These are phyloP conservation scores for Spicauda simplicius DNA, from an alignment of 2,888 invertebrate genomes.

Conservation along the genomic window DNA sequence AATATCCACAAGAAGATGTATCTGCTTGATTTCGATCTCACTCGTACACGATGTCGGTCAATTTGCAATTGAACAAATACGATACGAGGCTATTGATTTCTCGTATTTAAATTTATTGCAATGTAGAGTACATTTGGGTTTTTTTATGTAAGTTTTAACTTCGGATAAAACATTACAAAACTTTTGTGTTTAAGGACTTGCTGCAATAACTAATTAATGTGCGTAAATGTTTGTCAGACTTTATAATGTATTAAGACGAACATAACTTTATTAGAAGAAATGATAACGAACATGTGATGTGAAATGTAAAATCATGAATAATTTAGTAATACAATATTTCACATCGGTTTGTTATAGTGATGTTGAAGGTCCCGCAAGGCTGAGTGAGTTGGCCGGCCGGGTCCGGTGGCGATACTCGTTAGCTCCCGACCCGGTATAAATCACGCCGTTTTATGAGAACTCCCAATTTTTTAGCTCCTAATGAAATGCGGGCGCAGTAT, in stretches of 20 bases:
- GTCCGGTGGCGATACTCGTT: slow-evolving; percentile 69
- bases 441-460: slow-evolving; percentile 81
- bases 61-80: slow-evolving; percentile 29
- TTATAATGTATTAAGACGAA: too few relatives aligned
- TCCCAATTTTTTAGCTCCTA: slow-evolving; percentile 79
- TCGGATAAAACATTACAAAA: too few relatives aligned
- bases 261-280: background rate
- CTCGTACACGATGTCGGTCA: slow-evolving; percentile 38
- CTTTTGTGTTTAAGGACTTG: too few relatives aligned
- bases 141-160: too few relatives aligned
- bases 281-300: background rate
- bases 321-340: slow-evolving; percentile 24
- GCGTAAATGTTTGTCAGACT: background rate
- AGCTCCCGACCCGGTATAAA: slow-evolving; percentile 82
- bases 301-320: slow-evolving; percentile 4
- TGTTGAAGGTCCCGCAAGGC: background rate
- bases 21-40: slow-evolving; percentile 40
- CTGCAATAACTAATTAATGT: too few relatives aligned
- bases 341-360: slow-evolving; percentile 9
- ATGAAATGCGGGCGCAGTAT: slow-evolving; percentile 84
- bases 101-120: background rate
- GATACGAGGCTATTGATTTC: slow-evolving; percentile 3
- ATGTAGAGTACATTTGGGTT: too few relatives aligned
- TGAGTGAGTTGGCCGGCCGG: slow-evolving; percentile 6
- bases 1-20: slow-evolving; percentile 45